phyloP scores from a whole-genome alignment of 2,113 vertebrate genomes.

The Mirounga angustirostris region DNA sequence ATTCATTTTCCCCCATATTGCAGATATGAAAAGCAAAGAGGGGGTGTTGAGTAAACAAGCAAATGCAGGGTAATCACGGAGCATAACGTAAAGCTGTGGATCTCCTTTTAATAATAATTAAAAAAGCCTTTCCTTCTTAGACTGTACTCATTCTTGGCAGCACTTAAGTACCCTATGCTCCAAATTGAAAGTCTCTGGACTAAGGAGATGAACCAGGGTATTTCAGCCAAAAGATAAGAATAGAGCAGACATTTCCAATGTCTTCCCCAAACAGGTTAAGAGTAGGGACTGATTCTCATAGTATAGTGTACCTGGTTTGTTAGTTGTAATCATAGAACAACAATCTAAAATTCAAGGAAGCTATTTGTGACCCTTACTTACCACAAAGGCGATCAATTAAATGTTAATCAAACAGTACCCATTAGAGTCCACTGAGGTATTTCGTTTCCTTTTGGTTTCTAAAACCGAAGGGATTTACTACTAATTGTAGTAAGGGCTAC shows the following conservation, averaged over 20 bases:
- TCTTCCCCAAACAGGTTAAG: conserved; percentile 54
- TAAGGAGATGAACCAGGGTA: conserved; percentile 52
- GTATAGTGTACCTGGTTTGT: conserved; percentile 38
- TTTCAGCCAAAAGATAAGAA: conserved; percentile 62
- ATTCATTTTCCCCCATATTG: neutral
- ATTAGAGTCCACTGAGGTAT: conserved; percentile 50
- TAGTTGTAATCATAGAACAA: conserved; percentile 58
- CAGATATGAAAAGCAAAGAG: neutral
- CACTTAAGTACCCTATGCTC: neutral
- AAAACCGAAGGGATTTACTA: conserved; percentile 9
- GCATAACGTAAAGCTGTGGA: conserved; percentile 50
- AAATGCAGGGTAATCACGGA: conserved; percentile 62
- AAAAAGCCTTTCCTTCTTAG: conserved; percentile 3
- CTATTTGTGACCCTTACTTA: conserved; percentile 54
- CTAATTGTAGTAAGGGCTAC: neutral
- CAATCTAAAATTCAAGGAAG: conserved; percentile 66
- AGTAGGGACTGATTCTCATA: conserved; percentile 43
- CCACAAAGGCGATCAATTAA: conserved; percentile 61
- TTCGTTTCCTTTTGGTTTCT: conserved; percentile 57
- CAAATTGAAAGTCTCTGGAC: conserved; percentile 3
- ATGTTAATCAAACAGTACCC: conserved; percentile 60
- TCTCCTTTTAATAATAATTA: conserved; percentile 48
- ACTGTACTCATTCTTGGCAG: neutral
- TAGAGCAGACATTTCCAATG: conserved; percentile 69
- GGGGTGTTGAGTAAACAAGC: neutral